Conservation (phyloP, 2,888 invertebrate genomes). For the Psococerastis gibbosa region DNA sequence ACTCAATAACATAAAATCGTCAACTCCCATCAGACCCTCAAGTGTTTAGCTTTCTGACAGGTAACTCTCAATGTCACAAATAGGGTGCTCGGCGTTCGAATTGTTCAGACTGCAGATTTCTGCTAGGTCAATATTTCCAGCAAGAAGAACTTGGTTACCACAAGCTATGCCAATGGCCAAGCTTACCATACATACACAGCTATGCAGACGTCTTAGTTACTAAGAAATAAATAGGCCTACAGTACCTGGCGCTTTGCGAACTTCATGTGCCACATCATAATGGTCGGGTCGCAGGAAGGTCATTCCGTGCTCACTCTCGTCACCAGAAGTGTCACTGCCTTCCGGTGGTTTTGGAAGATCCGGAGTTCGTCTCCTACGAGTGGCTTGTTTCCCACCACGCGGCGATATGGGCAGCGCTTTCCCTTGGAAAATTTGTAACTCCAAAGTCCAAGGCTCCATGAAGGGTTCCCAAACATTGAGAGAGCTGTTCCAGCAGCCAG, state of each 20-base stretch:
- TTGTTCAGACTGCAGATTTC: no score
- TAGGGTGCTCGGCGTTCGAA: no score
- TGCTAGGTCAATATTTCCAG: no score
- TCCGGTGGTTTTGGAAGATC: constrained; percentile 23
- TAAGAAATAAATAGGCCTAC: no score
- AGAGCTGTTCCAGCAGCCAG: constrained; percentile 46
- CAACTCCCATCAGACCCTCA: no score
- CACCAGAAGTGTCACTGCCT: constrained; percentile 37
- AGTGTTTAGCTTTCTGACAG: no score
- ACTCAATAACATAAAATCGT: no score
- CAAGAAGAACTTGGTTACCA: no score
- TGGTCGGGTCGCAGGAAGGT: constrained; percentile 31
- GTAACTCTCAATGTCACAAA: no score
- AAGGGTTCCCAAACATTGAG: constrained; percentile 67
- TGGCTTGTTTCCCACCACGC: constrained; percentile 18
- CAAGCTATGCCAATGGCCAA: no score
- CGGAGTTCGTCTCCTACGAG: constrained; percentile 21
- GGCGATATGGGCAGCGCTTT: constrained; percentile 37
- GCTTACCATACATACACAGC: no score
- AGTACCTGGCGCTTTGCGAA: constrained; percentile 8
- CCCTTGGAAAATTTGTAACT: constrained; percentile 29
- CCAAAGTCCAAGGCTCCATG: constrained; percentile 59
- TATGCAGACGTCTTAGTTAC: no score
- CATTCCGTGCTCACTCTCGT: constrained; percentile 41
- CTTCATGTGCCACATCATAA: constrained; percentile 11